Base-by-base conservation (phyloP, 2,113 vertebrate species). In the Scatophagus argus region DNA sequence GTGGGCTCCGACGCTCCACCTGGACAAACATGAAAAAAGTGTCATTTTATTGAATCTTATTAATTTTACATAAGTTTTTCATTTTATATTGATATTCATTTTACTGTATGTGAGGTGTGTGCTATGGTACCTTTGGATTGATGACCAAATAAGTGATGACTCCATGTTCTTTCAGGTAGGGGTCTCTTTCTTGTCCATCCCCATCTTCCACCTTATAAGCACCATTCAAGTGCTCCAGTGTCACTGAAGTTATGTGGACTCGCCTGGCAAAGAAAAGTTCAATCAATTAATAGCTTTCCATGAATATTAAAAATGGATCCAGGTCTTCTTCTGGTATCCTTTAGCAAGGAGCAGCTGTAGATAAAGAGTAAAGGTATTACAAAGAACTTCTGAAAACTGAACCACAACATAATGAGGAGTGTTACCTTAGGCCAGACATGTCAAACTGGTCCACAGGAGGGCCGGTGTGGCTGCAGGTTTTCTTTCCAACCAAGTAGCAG, bases 181-280 rank as follows among this genome's bases (percentile, higher is more conserved):
- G 95, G 82, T 99, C 97, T 85, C 98, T 95, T 81, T 97, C 94
- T 83, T 98, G 96, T 68, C 98, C 98, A 0, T 97, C 95, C 11
- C 97, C 97, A 34, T 99, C 96, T 86, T 99, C 98, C 65, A 99
- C 98, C 93, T 99, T 98, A 80, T 99, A 99, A 65, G 96, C 94
- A 16, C 95, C 96, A 49, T 99, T 97, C 90, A 99, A 89, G 87
- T 99, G 96, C 65, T 97, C 96, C 91, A 99, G 89, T 16, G 98
- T 99, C 73, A 96, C 97, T 1, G 97, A 98, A 8, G 97, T 98
- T 76, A 99, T 99, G 93, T 99, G 98, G 82, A 99, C 98, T 68
- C 97, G 96, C 76, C 98, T 99, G 93, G 66, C 1, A 84, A 79
- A 11, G 2, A 25, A 65, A 27, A 49, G 8, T 4, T 54, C 8